Evolutionary conservation across 2,797 vertebrate genomes (phyloP).

Genomic region (Mallotus villosus): DNA sequence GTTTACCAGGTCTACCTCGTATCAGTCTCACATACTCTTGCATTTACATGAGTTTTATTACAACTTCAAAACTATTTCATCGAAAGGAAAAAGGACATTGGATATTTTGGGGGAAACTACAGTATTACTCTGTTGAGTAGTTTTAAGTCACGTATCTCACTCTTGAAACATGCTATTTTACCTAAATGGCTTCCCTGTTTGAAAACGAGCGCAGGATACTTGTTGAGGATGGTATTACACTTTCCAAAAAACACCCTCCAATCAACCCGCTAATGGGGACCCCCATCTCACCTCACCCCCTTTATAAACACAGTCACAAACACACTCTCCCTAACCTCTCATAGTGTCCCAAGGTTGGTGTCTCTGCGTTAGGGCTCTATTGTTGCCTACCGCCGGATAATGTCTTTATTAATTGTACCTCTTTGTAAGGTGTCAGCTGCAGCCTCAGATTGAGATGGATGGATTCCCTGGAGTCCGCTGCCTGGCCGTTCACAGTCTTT

Average conservation of each 20-base stretch:
- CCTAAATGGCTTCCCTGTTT: no score
- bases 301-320: constrained; percentile 62
- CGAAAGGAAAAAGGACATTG: not conserved
- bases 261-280: no score
- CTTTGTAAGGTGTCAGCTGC: constrained; percentile 79
- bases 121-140: not conserved
- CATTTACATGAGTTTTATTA: not conserved
- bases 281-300: constrained; percentile 37
- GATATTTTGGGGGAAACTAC: not conserved
- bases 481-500: constrained; percentile 66
- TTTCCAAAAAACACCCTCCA: constrained; percentile 51
- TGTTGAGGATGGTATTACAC: constrained; percentile 73
- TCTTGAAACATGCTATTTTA: not conserved
- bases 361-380: constrained; percentile 80
- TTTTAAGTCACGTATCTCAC: not conserved
- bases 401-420: constrained; percentile 85
- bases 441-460: constrained; percentile 82
- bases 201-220: constrained; percentile 39
- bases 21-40: not conserved
- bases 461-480: constrained; percentile 77
- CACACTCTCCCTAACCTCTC: constrained; percentile 57
- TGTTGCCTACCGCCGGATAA: constrained; percentile 79
- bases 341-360: constrained; percentile 79
- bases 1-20: constrained; percentile 49
- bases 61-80: not conserved